Evolutionary conservation across 1,140 invertebrate genomes (phyloP).

Genomic region (Bombus turneri): DNA sequence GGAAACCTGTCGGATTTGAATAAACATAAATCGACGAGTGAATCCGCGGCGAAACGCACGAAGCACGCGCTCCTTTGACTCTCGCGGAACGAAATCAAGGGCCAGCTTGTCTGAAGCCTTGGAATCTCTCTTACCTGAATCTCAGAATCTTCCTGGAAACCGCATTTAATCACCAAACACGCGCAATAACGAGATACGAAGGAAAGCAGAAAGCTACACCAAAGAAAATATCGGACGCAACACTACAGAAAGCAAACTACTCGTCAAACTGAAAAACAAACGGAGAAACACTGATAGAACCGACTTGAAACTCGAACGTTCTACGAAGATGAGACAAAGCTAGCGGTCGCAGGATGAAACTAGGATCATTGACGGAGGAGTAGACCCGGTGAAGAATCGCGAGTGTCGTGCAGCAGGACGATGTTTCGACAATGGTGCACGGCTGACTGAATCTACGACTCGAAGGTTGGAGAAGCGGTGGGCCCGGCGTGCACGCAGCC

Average conservation of each 20-base stretch:
- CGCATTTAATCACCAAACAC: conserved; percentile 50
- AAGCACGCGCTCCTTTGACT: neutral
- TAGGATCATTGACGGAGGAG: neutral
- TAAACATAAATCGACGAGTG: neutral
- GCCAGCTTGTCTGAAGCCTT: neutral
- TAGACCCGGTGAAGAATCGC: neutral
- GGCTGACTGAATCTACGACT: conserved; percentile 79
- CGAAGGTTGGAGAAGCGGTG: conserved; percentile 51
- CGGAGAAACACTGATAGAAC: neutral
- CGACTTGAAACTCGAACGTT: neutral
- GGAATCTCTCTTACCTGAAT: conserved; percentile 33
- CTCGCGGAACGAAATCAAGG: neutral
- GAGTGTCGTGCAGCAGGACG: conserved; percentile 64
- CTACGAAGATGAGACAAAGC: neutral
- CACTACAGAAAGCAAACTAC: neutral
- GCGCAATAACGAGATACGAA: neutral
- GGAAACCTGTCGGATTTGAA: neutral
- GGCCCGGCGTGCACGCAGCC: conserved; percentile 41
- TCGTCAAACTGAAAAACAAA: neutral
- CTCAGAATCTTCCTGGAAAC: conserved; percentile 22
- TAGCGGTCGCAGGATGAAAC: neutral
- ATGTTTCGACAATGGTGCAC: conserved; percentile 80
- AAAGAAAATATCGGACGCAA: neutral
- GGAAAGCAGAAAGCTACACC: neutral
- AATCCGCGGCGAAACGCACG: neutral